phyloP scores from a whole-genome alignment of 2,113 vertebrate genomes.

The Cyprinodon brontotheroides region DNA sequence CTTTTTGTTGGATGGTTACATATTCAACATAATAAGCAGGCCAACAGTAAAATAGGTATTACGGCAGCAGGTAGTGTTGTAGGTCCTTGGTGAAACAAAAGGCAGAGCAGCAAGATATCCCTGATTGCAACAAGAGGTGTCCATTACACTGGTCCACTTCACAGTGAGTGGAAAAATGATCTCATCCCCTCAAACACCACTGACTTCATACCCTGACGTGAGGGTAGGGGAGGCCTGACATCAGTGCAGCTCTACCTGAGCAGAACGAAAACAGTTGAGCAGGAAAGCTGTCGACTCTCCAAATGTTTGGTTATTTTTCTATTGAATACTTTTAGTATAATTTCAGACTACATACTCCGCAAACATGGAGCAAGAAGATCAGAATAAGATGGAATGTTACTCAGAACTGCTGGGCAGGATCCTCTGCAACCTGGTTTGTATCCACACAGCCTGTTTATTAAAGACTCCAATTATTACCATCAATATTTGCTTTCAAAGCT shows the following conservation, averaged over 20 bases:
- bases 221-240: slow-evolving; percentile 58
- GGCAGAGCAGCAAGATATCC: slow-evolving; percentile 50
- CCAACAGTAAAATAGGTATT: slow-evolving; percentile 9
- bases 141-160: slow-evolving; percentile 73
- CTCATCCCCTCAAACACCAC: slow-evolving; percentile 73
- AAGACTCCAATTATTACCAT: background rate
- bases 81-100: slow-evolving; percentile 21
- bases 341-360: slow-evolving; percentile 35
- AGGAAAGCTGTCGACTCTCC: slow-evolving; percentile 20
- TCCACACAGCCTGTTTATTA: background rate
- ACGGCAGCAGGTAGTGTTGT: slow-evolving; percentile 22
- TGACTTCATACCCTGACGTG: slow-evolving; percentile 72
- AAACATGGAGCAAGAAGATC: background rate
- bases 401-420: background rate
- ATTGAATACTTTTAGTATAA: slow-evolving; percentile 48
- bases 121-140: slow-evolving; percentile 75
- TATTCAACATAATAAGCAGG: background rate
- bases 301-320: slow-evolving; percentile 19
- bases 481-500: background rate
- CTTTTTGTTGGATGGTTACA: slow-evolving; percentile 2
- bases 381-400: slow-evolving; percentile 34
- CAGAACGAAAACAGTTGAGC: slow-evolving; percentile 31
- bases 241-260: slow-evolving; percentile 67
- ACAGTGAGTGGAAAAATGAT: slow-evolving; percentile 79
- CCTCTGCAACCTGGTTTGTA: background rate